These are phyloP conservation scores for Macroteleia sp. DNA, from an alignment of 2,888 invertebrate genomes.

Conservation along the genomic window DNA sequence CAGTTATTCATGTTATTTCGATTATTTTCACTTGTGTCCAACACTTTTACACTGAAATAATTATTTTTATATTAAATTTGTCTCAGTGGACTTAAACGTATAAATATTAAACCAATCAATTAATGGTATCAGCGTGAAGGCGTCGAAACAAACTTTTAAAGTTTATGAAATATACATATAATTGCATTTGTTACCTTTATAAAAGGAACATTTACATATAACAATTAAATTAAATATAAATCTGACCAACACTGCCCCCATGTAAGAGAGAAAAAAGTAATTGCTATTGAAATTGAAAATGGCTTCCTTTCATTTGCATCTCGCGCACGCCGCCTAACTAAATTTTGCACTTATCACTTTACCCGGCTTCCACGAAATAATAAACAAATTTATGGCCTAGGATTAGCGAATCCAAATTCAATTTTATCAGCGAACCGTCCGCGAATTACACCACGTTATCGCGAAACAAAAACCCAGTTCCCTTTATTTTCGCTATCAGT, in stretches of 20 bases:
- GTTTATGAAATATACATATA: background rate
- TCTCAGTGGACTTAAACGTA: too few species aligned
- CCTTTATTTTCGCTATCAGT: slow-evolving; percentile 28
- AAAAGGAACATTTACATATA: background rate
- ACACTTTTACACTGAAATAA: too few species aligned
- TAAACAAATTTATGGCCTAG: slow-evolving; percentile 45
- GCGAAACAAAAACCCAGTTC: slow-evolving; percentile 3
- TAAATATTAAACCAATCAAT: too few species aligned
- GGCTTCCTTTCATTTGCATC: slow-evolving; percentile 43
- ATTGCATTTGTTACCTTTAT: background rate
- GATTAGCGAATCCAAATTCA: slow-evolving; percentile 41
- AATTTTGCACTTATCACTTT: slow-evolving; percentile 47
- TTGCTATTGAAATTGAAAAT: slow-evolving; percentile 35
- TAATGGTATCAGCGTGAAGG: too few species aligned
- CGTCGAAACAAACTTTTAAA: too few species aligned
- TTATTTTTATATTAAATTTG: too few species aligned
- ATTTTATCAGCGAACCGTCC: slow-evolving; percentile 27
- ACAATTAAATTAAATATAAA: slow-evolving; percentile 6
- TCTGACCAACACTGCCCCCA: background rate
- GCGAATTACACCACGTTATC: slow-evolving; percentile 38
- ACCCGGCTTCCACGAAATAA: slow-evolving; percentile 30
- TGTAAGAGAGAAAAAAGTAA: slow-evolving; percentile 21
- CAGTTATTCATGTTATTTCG: too few species aligned
- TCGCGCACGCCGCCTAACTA: slow-evolving; percentile 29
- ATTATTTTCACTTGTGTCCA: too few species aligned